These are phyloP conservation scores for Dendrolimus punctatus DNA, from an alignment of 1,140 invertebrate genomes.

Conservation along the genomic window DNA sequence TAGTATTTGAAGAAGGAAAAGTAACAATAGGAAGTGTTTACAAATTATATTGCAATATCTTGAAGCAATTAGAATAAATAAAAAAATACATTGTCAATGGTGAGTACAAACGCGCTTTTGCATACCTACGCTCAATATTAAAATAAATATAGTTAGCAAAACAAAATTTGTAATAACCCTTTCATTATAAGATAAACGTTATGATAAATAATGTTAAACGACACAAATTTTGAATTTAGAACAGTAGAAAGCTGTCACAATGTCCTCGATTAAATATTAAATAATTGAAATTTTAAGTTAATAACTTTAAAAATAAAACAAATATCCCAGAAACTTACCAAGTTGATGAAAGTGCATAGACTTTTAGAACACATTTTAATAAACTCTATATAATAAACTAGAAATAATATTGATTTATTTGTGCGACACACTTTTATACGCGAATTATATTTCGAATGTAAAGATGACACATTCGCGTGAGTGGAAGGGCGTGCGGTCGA, in stretches of 20 bases:
- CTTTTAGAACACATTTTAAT: slow-evolving; percentile 50
- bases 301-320: slow-evolving; percentile 1
- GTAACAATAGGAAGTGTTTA: no score
- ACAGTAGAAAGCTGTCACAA: background rate
- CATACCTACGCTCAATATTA: no score
- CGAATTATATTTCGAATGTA: slow-evolving; percentile 49
- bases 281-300: background rate
- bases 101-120: no score
- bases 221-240: no score
- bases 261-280: slow-evolving; percentile 1
- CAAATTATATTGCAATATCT: no score
- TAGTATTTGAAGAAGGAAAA: no score
- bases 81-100: no score
- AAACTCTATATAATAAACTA: slow-evolving; percentile 28
- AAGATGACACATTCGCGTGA: slow-evolving; percentile 62
- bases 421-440: slow-evolving; percentile 47
- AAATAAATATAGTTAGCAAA: no score
- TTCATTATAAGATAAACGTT: no score
- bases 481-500: slow-evolving; percentile 64
- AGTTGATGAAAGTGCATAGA: slow-evolving; percentile 38
- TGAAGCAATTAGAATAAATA: no score
- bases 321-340: slow-evolving; percentile 33
- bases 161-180: no score
- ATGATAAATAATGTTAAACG: no score
- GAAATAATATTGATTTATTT: slow-evolving; percentile 26